A percentile compares a stretch with the other conserved stretches of the same genome.
Evolutionary conservation across 2,888 invertebrate genomes (phyloP).

Genomic region (Dusona sp.): DNA sequence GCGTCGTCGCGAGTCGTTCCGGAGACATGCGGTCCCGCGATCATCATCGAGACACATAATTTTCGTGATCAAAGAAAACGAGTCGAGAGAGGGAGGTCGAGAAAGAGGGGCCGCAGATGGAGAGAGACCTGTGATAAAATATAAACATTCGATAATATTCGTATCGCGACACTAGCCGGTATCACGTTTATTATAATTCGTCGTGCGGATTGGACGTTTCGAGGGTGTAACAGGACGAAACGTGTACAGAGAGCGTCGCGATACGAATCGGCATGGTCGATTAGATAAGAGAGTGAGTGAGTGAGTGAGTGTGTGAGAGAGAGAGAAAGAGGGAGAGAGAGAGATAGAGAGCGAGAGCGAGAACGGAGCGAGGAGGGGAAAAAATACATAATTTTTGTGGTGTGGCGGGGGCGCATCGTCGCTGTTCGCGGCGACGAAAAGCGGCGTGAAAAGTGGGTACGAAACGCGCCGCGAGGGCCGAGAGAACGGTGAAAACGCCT

Average conservation of each 20-base stretch:
- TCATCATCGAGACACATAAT: slow-evolving; percentile 37
- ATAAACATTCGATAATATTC: slow-evolving; percentile 14
- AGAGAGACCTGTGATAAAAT: slow-evolving; percentile 10
- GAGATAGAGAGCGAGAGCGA: not conserved
- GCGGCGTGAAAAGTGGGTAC: slow-evolving; percentile 43
- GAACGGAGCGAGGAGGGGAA: not conserved
- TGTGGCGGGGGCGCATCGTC: slow-evolving; percentile 36
- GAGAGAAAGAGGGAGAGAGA: not conserved
- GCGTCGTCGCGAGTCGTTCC: slow-evolving; percentile 59
- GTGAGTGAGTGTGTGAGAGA: not conserved
- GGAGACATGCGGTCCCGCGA: slow-evolving; percentile 56
- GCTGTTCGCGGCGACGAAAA: slow-evolving; percentile 40
- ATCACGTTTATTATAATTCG: slow-evolving; percentile 22
- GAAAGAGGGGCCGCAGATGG: not conserved
- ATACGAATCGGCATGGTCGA: slow-evolving; percentile 56
- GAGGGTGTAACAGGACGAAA: slow-evolving; percentile 25
- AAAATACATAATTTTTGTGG: slow-evolving; percentile 43
- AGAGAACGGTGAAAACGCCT: slow-evolving; percentile 49
- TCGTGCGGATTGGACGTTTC: slow-evolving; percentile 13
- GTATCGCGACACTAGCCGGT: slow-evolving; percentile 19
- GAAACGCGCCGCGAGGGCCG: slow-evolving; percentile 21
- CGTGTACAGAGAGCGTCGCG: slow-evolving; percentile 15
- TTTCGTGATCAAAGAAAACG: slow-evolving; percentile 35
- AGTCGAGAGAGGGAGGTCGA: slow-evolving; percentile 7
- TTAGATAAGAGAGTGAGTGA: slow-evolving; percentile 56